A percentile compares a stretch with the other conserved stretches of the same genome.
Conservation (phyloP, 2,113 vertebrate genomes). For the Notarius lentiginosus region DNA sequence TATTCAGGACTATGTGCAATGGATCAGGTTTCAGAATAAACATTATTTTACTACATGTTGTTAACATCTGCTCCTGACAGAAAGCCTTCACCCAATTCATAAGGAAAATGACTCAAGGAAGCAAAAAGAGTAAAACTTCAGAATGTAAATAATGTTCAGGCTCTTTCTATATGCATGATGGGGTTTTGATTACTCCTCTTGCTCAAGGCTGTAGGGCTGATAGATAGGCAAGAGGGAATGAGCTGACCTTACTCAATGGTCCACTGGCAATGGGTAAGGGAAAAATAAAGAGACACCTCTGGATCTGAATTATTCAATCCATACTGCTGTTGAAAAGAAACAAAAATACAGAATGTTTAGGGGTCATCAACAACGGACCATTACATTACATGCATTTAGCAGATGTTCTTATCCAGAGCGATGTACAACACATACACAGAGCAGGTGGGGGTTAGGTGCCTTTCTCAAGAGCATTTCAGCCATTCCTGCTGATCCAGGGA, state of each 20-base stretch:
- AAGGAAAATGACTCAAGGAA: neutral
- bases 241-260: neutral
- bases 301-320: neutral
- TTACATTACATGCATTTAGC: too few relatives aligned
- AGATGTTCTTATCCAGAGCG: too few relatives aligned
- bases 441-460: too few relatives aligned
- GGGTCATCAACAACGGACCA: neutral
- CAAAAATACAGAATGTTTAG: neutral
- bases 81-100: neutral
- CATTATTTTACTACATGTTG: too few relatives aligned
- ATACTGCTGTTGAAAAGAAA: neutral
- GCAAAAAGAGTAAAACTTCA: neutral
- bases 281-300: neutral
- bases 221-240: neutral
- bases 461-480: too few relatives aligned
- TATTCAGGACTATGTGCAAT: too few relatives aligned
- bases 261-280: neutral
- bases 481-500: too few relatives aligned
- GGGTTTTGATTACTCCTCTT: slow-evolving; percentile 1
- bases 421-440: too few relatives aligned
- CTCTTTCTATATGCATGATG: slow-evolving; percentile 1
- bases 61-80: neutral
- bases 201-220: neutral
- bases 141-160: neutral
- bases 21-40: neutral